phyloP scores from a whole-genome alignment of 2,888 invertebrate species.

The Lacanobia oleracea region DNA sequence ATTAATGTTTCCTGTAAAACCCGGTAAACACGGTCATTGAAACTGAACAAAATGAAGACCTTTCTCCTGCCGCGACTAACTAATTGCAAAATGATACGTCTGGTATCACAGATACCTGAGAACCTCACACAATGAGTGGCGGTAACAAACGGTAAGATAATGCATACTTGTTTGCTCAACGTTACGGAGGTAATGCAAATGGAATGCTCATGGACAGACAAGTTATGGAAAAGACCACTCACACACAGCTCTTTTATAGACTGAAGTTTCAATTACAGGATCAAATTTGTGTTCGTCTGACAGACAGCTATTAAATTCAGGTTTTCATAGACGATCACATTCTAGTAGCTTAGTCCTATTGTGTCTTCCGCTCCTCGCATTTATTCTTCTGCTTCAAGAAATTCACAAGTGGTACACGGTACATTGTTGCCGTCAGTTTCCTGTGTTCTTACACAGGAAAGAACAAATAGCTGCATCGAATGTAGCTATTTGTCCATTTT shows the following conservation, averaged over 20 bases:
- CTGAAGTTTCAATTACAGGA: background rate
- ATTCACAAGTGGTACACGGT: background rate
- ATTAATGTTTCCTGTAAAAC: conserved; percentile 15
- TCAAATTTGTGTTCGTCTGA: background rate
- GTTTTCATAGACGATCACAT: background rate
- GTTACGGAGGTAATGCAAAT: conserved; percentile 25
- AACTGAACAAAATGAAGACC: conserved; percentile 35
- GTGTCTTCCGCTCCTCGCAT: background rate
- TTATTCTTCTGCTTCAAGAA: background rate
- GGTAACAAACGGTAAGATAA: conserved; percentile 56
- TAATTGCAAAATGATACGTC: conserved; percentile 61
- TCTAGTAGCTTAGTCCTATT: too few relatives aligned
- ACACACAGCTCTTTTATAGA: too few relatives aligned
- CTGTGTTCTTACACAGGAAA: too few relatives aligned
- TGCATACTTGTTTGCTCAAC: conserved; percentile 51
- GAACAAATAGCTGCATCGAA: too few relatives aligned
- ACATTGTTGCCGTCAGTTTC: background rate
- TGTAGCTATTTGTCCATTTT: background rate
- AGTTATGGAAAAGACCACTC: background rate
- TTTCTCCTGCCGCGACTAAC: conserved; percentile 40
- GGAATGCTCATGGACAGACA: conserved; percentile 13
- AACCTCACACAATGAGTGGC: conserved; percentile 59
- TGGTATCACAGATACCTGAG: conserved; percentile 61
- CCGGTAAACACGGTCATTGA: conserved; percentile 6
- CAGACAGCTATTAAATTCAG: background rate